Base-by-base conservation (phyloP, 2,888 invertebrate genomes). In the Epirrita christyi region DNA sequence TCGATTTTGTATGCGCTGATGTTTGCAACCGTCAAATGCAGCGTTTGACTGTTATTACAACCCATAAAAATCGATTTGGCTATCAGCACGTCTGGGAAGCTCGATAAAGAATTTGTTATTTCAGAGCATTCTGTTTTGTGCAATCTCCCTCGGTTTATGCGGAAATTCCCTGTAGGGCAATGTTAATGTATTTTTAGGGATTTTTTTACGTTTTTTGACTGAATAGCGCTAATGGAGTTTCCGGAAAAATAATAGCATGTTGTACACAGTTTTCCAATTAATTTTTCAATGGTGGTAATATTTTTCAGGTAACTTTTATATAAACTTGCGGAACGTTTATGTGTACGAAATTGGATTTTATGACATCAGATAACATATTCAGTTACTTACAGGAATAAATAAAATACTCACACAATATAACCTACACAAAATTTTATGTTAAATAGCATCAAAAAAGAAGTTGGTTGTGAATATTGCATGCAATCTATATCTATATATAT, bases 211-310 rank as follows among this genome's bases (percentile, higher is more conserved):
- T 38, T 56, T 59, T 61, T 54, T 55, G 14, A 55, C 43, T 41
- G 41, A 40, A 47, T 34, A 47, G 55, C 59, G 59, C 46, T 64
- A 64, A 62, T 64, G 64, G 60, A 64, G 55, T 64, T 55, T 46
- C 46, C 44, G 15, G 10, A 46, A 52, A 45, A 55, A 59, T 59
- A 55, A 55, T 55, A 47, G 44, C 55, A 41, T 36, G 50, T 51
- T 60, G 41, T 54, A 58, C 63, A 44, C 43, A 48, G 59, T 55
- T 54, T 64, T 57, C 49, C 43, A 57, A 58, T 55, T 54, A 55
- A 46, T 54, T 40, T 46, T 50, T 28, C 46, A 41, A 14, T 45
- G 51, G 48, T 42, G 34, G 27, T 48, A 46, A 51, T 51, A 50
- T 50, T 47, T 52, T 52, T 47, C 36, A 43, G 29, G 41, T 51